These are phyloP conservation scores for Rhagonycha lutea DNA, from an alignment of 2,888 invertebrate species.

Conservation along the genomic window DNA sequence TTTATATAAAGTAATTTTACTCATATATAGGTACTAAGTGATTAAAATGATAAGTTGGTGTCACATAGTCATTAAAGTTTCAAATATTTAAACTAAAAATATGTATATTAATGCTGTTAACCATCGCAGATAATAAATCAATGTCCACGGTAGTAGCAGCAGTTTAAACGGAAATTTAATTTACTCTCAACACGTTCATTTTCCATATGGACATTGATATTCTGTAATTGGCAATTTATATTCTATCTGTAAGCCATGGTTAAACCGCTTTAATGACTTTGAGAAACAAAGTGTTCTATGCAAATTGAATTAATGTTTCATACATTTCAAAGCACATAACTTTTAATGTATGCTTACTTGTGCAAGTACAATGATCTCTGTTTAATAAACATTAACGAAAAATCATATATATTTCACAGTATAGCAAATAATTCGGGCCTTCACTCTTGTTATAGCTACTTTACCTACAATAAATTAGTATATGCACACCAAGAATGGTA, in stretches of 20 bases:
- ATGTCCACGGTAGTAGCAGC: slow-evolving; percentile 43
- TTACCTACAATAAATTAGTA: background rate
- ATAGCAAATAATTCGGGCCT: background rate
- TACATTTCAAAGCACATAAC: slow-evolving; percentile 11
- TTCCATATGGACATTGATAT: slow-evolving; percentile 45
- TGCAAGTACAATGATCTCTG: slow-evolving; percentile 2
- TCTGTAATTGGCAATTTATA: slow-evolving; percentile 48
- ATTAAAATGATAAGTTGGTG: background rate
- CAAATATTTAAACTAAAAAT: slow-evolving; percentile 38
- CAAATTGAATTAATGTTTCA: slow-evolving; percentile 32
- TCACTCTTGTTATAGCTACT: background rate
- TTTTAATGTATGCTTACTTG: slow-evolving; percentile 8
- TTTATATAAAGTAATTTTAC: background rate
- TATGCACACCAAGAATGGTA: background rate
- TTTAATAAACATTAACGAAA: background rate
- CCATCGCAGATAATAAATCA: slow-evolving; percentile 44
- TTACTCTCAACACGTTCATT: slow-evolving; percentile 46
- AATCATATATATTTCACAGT: background rate
- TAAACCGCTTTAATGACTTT: slow-evolving; percentile 31
- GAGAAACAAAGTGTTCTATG: slow-evolving; percentile 43
- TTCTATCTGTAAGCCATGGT: slow-evolving; percentile 35
- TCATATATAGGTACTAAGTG: background rate
- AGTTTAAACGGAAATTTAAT: slow-evolving; percentile 50
- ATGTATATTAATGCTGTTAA: slow-evolving; percentile 35
- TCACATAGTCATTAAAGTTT: slow-evolving; percentile 37